Base-by-base conservation (phyloP, 2,113 vertebrate genomes). In the Grammomys surdaster region DNA sequence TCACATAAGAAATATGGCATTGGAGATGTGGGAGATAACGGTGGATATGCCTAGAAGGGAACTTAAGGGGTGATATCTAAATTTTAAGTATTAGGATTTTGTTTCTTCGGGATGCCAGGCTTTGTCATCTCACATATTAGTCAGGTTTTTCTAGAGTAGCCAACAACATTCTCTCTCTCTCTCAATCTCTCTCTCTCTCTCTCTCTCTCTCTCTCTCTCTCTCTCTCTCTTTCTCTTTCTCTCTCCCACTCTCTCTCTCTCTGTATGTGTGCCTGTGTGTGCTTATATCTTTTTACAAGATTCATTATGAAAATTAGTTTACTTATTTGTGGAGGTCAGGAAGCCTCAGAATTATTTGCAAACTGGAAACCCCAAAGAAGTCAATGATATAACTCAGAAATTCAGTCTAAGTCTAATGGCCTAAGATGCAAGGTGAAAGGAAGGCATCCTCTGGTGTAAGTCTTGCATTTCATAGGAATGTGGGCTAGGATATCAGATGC, bases 81-180 rank as follows among this genome's bases (percentile, higher is more conserved):
- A 22, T 73, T 65, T n/a, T 56, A 40, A 31, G 22, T 76, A 72
- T 78, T 96, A 95, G 33, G 65, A 58, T 36, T 85, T 76, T 92
- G 43, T 90, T 90, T 24, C 77, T 43, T 76, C 7, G 60, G 88
- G 43, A 24, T 48, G 46, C n/a, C 22, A n/a, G 3, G 6, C 40
- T 91, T 89, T 88, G 75, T 76, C 58, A 36, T 58, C 58, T 16
- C 14, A 67, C 1, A 20, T 24, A 75, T 67, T 92, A 16, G 24
- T 31, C 51, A 70, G 82, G 43, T 3, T 92, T 58, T 48, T 92
- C 58, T 24, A 76, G 46, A 82, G 17, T 81, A 51, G 43, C 36
- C 10, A 85, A 43, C 40, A 85, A 3, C 4, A 81, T 67, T 67
- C 65, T 67, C 28, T 33, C 28, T 67, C 12, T 33, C 26, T 69